Conservation (phyloP, 2,888 invertebrate species). For the Carterocephalus palaemon region DNA sequence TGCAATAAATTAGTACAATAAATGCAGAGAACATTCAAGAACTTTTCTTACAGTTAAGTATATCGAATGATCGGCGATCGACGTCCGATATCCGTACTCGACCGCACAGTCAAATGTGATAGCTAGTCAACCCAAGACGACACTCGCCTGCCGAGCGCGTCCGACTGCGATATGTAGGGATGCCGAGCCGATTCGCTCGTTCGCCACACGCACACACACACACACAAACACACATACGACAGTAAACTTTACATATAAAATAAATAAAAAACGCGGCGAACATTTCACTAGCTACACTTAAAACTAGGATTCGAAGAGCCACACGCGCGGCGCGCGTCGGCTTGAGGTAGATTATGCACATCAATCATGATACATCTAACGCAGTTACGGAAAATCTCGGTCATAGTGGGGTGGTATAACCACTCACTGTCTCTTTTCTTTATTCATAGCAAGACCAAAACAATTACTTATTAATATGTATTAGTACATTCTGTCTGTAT, state of each 20-base stretch:
- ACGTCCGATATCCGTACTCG: constrained; percentile 1
- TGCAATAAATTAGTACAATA: constrained; percentile 47
- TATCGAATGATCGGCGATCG: constrained; percentile 13
- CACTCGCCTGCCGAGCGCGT: too few relatives aligned
- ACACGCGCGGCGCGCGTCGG: constrained; percentile 39
- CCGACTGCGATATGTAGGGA: constrained; percentile 24
- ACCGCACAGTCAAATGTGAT: not conserved
- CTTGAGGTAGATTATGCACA: constrained; percentile 54
- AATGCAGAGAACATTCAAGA: constrained; percentile 52
- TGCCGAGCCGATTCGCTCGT: constrained; percentile 19
- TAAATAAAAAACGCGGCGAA: constrained; percentile 52
- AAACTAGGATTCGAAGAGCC: constrained; percentile 70
- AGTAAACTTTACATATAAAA: constrained; percentile 38
- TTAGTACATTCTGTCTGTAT: too few relatives aligned
- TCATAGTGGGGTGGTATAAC: too few relatives aligned
- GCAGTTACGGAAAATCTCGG: not conserved
- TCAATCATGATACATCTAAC: constrained; percentile 1
- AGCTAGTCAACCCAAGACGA: too few relatives aligned
- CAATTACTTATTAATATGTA: too few relatives aligned
- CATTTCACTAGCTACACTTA: constrained; percentile 66
- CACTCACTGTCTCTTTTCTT: too few relatives aligned
- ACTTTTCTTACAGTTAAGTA: constrained; percentile 40
- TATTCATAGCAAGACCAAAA: too few relatives aligned
- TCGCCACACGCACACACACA: too few relatives aligned
- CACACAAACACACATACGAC: constrained; percentile 18